Evolutionary conservation across 2,888 invertebrate genomes (phyloP).

Genomic region (Orchestes rusci): DNA sequence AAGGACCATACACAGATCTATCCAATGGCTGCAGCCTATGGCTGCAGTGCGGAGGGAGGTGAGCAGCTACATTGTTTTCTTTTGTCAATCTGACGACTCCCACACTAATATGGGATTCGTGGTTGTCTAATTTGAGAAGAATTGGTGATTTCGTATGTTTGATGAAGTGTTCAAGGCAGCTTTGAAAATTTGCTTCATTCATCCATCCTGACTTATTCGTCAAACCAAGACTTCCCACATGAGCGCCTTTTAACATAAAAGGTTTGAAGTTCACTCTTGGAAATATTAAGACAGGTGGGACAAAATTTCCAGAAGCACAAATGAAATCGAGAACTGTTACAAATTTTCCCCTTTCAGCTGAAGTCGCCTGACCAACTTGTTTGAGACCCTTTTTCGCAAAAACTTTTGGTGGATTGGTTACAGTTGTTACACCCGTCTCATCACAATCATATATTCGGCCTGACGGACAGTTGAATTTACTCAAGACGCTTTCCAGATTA

Average conservation of each 20-base stretch:
- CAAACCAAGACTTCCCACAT: constrained; percentile 10
- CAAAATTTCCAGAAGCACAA: constrained; percentile 13
- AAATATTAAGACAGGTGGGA: constrained; percentile 14
- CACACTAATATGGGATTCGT: too few species aligned
- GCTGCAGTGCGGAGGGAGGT: too few species aligned
- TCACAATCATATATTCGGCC: too few species aligned
- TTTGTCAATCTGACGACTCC: too few species aligned
- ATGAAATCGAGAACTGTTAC: constrained; percentile 11
- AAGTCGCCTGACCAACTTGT: constrained; percentile 15
- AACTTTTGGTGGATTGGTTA: constrained; percentile 22
- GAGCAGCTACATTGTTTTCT: too few species aligned
- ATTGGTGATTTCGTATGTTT: too few species aligned
- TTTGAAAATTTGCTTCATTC: constrained; percentile 16
- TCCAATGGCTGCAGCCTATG: too few species aligned
- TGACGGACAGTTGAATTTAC: too few species aligned
- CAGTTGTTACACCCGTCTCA: constrained; percentile 20
- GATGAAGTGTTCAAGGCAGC: constrained; percentile 11
- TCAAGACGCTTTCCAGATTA: too few species aligned
- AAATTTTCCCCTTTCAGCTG: constrained; percentile 14
- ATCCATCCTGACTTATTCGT: constrained; percentile 20
- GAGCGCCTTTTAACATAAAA: constrained; percentile 13
- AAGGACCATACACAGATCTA: too few species aligned
- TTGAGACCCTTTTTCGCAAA: constrained; percentile 18
- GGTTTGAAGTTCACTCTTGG: constrained; percentile 18
- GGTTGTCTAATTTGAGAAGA: too few species aligned